These are phyloP conservation scores for Calameuta idolon DNA, from an alignment of 2,888 invertebrate species.

Conservation along the genomic window DNA sequence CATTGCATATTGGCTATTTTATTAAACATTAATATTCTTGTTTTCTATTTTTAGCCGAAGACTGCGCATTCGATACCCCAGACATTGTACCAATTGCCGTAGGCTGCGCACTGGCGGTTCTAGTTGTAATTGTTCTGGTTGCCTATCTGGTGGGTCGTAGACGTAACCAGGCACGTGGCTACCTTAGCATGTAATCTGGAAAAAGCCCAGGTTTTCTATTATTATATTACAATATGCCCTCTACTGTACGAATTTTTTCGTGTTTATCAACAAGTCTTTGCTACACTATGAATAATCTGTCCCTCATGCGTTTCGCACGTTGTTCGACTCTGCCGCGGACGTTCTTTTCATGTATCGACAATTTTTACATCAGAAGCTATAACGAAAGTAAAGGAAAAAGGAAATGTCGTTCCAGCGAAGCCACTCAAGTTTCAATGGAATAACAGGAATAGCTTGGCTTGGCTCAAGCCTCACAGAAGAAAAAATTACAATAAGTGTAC, in stretches of 20 bases:
- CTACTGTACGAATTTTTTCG: neutral
- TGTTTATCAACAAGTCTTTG: neutral
- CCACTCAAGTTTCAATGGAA: neutral
- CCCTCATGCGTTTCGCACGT: neutral
- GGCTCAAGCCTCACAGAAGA: neutral
- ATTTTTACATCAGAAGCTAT: neutral
- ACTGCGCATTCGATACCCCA: slow-evolving; percentile 80
- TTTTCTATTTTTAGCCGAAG: slow-evolving; percentile 71
- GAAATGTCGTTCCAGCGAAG: neutral
- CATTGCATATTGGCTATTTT: neutral
- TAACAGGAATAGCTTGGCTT: neutral
- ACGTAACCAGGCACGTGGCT: slow-evolving; percentile 85
- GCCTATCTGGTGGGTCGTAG: slow-evolving; percentile 94
- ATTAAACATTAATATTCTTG: slow-evolving; percentile 9
- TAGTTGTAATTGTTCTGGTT: slow-evolving; percentile 91
- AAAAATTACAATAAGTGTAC: neutral
- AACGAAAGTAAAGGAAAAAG: neutral
- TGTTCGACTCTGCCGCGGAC: neutral
- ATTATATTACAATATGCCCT: neutral
- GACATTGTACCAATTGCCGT: slow-evolving; percentile 98
- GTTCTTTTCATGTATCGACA: neutral
- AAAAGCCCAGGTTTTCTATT: neutral
- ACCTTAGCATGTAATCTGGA: slow-evolving; percentile 81
- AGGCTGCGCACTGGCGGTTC: slow-evolving; percentile 89
- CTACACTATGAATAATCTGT: neutral